Evolutionary conservation across 2,888 invertebrate genomes (phyloP).

Genomic region (Anoncus sp.): DNA sequence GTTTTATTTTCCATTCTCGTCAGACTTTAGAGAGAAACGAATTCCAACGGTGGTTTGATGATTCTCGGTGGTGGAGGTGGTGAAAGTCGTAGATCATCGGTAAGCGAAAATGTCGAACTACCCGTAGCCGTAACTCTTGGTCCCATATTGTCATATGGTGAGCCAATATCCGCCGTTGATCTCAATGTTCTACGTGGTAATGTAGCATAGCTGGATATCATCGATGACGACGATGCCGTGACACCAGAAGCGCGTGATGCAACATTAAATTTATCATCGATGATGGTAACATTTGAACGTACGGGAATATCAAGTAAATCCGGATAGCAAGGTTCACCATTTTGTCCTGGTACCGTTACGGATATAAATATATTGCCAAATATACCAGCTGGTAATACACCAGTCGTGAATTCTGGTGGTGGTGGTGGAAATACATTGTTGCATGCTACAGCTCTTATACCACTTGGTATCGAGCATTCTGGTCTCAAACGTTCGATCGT

Average conservation of each 20-base stretch:
- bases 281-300: slow-evolving; percentile 67
- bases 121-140: slow-evolving; percentile 95
- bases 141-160: slow-evolving; percentile 96
- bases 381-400: slow-evolving; percentile 84
- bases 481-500: slow-evolving; percentile 78
- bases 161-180: slow-evolving; percentile 84
- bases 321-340: slow-evolving; percentile 90
- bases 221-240: slow-evolving; percentile 81
- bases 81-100: slow-evolving; percentile 84
- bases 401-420: slow-evolving; percentile 81
- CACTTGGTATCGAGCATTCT: slow-evolving; percentile 71
- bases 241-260: too few relatives aligned
- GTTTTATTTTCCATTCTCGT: slow-evolving; percentile 20
- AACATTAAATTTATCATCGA: slow-evolving; percentile 58
- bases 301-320: slow-evolving; percentile 90
- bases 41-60: slow-evolving; percentile 85
- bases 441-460: slow-evolving; percentile 82
- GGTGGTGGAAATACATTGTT: slow-evolving; percentile 84
- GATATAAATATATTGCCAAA: slow-evolving; percentile 94
- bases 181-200: slow-evolving; percentile 84
- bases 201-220: slow-evolving; percentile 81
- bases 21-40: slow-evolving; percentile 84
- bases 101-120: slow-evolving; percentile 93
- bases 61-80: slow-evolving; percentile 85
- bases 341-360: slow-evolving; percentile 91